Conservation (phyloP, 2,888 invertebrate species). For the Mimas tiliae region DNA sequence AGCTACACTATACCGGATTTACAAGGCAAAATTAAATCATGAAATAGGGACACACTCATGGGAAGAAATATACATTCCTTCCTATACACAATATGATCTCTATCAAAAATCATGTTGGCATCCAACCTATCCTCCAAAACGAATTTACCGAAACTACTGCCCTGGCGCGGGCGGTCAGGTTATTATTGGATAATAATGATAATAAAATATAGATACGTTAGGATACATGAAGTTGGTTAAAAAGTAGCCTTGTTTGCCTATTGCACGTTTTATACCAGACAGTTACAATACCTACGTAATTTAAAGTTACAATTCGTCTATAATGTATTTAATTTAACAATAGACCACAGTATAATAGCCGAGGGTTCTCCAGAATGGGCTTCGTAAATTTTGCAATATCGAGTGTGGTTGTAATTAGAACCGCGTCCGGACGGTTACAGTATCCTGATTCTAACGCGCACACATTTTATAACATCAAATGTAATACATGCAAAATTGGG, state of each 20-base stretch:
- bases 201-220: no score
- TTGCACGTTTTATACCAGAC: constrained; percentile 33
- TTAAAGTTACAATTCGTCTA: constrained; percentile 64
- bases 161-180: no score
- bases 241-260: background rate
- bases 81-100: no score
- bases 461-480: constrained; percentile 37
- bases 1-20: no score
- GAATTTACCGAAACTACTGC: no score
- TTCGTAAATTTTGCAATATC: constrained; percentile 78
- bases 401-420: constrained; percentile 80
- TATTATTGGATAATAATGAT: no score
- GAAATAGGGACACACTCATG: no score
- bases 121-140: no score
- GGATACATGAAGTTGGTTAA: background rate
- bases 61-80: no score
- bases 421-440: constrained; percentile 76
- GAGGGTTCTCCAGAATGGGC: constrained; percentile 70
- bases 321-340: constrained; percentile 72
- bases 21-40: no score
- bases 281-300: constrained; percentile 70
- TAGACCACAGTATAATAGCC: constrained; percentile 67
- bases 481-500: constrained; percentile 30
- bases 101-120: no score
- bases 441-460: constrained; percentile 80